Evolutionary conservation across 2,113 vertebrate genomes (phyloP).

Genomic region (Nettapus auritus): DNA sequence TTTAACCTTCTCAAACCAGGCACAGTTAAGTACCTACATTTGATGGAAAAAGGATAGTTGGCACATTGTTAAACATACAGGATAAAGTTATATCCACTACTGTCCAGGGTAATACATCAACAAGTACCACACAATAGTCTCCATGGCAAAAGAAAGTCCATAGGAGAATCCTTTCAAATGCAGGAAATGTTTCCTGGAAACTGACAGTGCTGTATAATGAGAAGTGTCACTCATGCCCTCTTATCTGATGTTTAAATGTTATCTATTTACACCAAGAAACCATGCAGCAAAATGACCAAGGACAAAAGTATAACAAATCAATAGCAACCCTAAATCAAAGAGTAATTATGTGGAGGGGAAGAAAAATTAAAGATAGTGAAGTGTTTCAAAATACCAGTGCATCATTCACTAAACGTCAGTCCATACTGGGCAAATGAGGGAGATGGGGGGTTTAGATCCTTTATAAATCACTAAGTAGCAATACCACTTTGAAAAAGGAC

Average conservation of each 20-base stretch:
- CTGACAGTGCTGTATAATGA: background rate
- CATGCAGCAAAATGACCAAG: background rate
- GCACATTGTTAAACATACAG: background rate
- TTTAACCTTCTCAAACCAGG: background rate
- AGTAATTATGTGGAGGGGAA: background rate
- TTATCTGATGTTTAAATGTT: constrained; percentile 15
- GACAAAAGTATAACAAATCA: constrained; percentile 17
- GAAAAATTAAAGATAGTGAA: background rate
- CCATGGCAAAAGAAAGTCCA: constrained; percentile 38
- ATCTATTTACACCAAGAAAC: constrained; percentile 30
- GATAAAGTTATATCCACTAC: constrained; percentile 10
- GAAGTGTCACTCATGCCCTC: constrained; percentile 8
- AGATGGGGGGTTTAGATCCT: background rate
- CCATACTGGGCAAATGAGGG: too few species aligned
- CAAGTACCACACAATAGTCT: background rate
- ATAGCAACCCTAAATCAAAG: constrained; percentile 23
- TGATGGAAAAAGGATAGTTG: background rate
- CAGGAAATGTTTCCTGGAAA: constrained; percentile 18
- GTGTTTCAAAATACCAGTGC: background rate
- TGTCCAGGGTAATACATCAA: constrained; percentile 11
- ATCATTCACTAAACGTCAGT: background rate
- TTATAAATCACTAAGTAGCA: background rate
- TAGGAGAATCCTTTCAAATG: background rate
- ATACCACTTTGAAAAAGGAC: background rate
- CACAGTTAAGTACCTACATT: background rate